phyloP scores from a whole-genome alignment of 2,888 invertebrate genomes.

The Eupithecia abbreviata region DNA sequence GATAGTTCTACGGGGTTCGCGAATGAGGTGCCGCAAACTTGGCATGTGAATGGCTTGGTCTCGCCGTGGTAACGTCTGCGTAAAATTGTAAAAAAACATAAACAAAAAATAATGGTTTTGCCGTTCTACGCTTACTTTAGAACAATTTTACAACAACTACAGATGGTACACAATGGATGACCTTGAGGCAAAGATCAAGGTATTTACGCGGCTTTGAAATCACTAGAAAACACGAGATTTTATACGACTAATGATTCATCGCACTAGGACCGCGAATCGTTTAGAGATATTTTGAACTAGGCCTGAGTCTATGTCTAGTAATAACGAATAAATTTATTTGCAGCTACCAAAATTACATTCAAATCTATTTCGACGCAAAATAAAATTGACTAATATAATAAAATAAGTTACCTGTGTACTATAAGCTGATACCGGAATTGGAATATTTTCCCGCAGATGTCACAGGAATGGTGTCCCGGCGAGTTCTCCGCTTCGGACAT shows the following conservation, averaged over 20 bases:
- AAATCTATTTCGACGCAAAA: background rate
- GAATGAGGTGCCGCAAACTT: slow-evolving; percentile 93
- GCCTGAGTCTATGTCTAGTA: slow-evolving; percentile 11
- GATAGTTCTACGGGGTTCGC: slow-evolving; percentile 91
- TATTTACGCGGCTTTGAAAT: background rate
- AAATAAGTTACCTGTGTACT: slow-evolving; percentile 85
- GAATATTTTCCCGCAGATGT: slow-evolving; percentile 93
- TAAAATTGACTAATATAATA: background rate
- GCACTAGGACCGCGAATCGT: slow-evolving; percentile 20
- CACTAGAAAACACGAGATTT: slow-evolving; percentile 8
- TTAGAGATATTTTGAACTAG: background rate
- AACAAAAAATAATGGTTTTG: slow-evolving; percentile 26
- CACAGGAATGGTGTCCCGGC: slow-evolving; percentile 90
- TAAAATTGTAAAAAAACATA: slow-evolving; percentile 28
- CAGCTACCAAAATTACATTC: background rate
- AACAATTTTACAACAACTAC: slow-evolving; percentile 8
- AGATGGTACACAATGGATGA: slow-evolving; percentile 1
- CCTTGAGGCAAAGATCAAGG: slow-evolving; percentile 17
- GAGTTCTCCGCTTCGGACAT: slow-evolving; percentile 83
- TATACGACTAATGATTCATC: slow-evolving; percentile 6
- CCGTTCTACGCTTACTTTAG: slow-evolving; percentile 2
- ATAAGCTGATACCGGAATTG: slow-evolving; percentile 94
- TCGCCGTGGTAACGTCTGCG: slow-evolving; percentile 91
- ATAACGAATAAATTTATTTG: background rate
- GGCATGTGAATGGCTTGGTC: slow-evolving; percentile 91